Conservation (phyloP, 2,888 invertebrate species). For the Apodemia zela region DNA sequence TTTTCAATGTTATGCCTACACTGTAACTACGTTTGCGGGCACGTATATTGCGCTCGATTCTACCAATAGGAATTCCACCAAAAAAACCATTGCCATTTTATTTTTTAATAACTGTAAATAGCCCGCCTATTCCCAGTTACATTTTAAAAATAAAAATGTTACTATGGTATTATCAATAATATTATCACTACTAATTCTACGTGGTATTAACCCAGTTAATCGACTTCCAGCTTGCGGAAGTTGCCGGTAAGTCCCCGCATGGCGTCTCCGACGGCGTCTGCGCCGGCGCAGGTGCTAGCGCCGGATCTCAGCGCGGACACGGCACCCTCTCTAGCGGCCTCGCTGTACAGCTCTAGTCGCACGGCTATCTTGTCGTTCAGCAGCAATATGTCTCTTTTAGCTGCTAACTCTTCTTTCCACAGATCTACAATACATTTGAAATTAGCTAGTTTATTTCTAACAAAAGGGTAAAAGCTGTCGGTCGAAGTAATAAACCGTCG, state of each 20-base stretch:
- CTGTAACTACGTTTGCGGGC: too few species aligned
- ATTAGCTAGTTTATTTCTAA: too few species aligned
- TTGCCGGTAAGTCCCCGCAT: constrained; percentile 87
- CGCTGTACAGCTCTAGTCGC: constrained; percentile 84
- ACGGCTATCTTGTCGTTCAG: constrained; percentile 86
- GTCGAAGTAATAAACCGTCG: too few species aligned
- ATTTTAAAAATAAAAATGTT: background rate
- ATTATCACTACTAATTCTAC: background rate
- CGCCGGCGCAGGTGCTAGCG: constrained; percentile 79
- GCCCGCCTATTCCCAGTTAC: background rate
- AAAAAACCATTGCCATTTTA: background rate
- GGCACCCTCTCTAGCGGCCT: constrained; percentile 86
- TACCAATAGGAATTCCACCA: too few species aligned
- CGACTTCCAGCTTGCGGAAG: constrained; percentile 89
- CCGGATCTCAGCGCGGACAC: constrained; percentile 85
- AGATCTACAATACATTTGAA: constrained; percentile 62
- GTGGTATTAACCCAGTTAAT: constrained; percentile 60
- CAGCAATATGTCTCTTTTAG: constrained; percentile 80
- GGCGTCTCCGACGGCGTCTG: constrained; percentile 83
- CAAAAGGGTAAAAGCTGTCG: too few species aligned
- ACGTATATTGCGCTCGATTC: too few species aligned
- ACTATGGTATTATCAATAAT: background rate
- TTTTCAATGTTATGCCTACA: too few species aligned
- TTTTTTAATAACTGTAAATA: background rate
- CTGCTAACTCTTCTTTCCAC: constrained; percentile 85